These are phyloP conservation scores for Bradypodion pumilum DNA, from an alignment of 2,797 vertebrate species.

Conservation along the genomic window DNA sequence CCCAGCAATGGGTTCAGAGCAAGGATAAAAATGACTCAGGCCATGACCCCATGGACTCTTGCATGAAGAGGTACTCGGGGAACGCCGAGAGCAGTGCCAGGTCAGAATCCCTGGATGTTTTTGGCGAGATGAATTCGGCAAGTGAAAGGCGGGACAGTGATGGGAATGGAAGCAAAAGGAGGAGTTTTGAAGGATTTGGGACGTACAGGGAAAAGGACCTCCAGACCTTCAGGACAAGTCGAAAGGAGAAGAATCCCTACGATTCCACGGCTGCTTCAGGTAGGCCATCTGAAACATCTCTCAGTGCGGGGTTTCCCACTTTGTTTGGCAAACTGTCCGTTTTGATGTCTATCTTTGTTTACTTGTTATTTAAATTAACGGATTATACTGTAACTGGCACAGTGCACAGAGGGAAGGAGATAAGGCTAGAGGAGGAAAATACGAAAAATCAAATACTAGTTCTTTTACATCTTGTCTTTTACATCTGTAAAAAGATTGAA, in stretches of 20 bases:
- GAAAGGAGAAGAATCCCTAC: slow-evolving; percentile 82
- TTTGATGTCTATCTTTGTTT: not conserved
- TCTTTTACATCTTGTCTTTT: not conserved
- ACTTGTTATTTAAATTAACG: not conserved
- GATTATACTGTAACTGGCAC: no score
- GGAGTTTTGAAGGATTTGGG: slow-evolving; percentile 88
- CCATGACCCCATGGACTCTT: slow-evolving; percentile 86
- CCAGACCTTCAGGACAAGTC: slow-evolving; percentile 87
- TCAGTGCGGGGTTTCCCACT: not conserved
- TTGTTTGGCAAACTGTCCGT: not conserved
- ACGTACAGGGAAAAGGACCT: slow-evolving; percentile 90
- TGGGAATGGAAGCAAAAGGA: slow-evolving; percentile 82
- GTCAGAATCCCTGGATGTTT: slow-evolving; percentile 82
- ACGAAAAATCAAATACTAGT: not conserved
- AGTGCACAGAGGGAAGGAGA: not conserved
- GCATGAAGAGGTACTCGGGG: slow-evolving; percentile 84
- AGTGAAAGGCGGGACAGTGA: slow-evolving; percentile 83
- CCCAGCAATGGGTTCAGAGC: slow-evolving; percentile 86
- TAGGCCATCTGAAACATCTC: slow-evolving; percentile 72
- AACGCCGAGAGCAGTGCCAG: slow-evolving; percentile 70
- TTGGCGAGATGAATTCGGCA: slow-evolving; percentile 81
- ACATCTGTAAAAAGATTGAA: no score
- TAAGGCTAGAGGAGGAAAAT: not conserved
- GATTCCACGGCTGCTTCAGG: slow-evolving; percentile 84
- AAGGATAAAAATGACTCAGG: slow-evolving; percentile 86